Evolutionary conservation across 2,888 invertebrate genomes (phyloP).

Genomic region (Tricholauxania praeusta): DNA sequence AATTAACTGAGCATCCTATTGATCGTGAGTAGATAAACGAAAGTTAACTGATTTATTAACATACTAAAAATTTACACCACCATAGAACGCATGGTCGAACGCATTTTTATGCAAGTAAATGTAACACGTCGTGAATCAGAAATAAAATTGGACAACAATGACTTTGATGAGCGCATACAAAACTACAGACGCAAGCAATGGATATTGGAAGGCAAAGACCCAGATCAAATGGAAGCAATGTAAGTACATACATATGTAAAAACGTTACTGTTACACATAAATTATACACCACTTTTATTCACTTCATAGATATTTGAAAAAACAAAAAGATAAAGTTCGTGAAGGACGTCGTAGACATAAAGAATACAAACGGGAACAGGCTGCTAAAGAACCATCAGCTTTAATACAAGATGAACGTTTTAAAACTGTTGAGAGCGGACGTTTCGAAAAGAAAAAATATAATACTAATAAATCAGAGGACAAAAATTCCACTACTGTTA

Average conservation of each 20-base stretch:
- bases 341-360: conserved; percentile 61
- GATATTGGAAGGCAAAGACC: conserved; percentile 87
- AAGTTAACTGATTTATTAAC: neutral
- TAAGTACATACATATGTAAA: conserved; percentile 61
- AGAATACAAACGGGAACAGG: conserved; percentile 50
- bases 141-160: conserved; percentile 88
- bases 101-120: conserved; percentile 92
- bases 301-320: conserved; percentile 44
- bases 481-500: conserved; percentile 32
- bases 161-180: conserved; percentile 88
- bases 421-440: conserved; percentile 55
- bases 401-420: conserved; percentile 64
- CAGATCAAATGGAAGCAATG: conserved; percentile 80
- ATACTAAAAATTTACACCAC: neutral
- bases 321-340: conserved; percentile 62
- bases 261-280: neutral
- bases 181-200: conserved; percentile 90
- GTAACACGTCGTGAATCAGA: conserved; percentile 94
- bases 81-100: conserved; percentile 86
- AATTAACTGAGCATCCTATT: conserved; percentile 85
- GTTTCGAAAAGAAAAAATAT: conserved; percentile 57
- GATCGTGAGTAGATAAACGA: conserved; percentile 74
- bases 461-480: conserved; percentile 15
- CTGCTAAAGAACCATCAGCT: conserved; percentile 47
- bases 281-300: neutral